phyloP scores from a whole-genome alignment of 2,797 vertebrate species.

The Myotis myotis region DNA sequence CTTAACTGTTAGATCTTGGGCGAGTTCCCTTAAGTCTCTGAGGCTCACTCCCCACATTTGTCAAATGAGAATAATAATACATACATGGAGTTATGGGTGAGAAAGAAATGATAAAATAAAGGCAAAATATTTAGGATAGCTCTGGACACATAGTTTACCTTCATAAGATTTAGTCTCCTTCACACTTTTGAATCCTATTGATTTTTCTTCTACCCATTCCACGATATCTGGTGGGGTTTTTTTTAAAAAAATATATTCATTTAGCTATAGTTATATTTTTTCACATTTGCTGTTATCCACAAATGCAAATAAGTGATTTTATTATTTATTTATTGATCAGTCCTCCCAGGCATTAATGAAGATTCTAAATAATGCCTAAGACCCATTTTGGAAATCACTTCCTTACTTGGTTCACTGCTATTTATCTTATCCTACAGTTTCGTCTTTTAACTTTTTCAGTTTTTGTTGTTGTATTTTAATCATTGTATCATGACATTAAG shows the following conservation, averaged over 20 bases:
- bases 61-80: neutral
- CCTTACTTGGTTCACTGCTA: neutral
- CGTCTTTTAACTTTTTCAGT: neutral
- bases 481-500: neutral
- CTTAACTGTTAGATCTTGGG: neutral
- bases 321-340: neutral
- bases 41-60: neutral
- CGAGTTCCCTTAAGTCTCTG: neutral
- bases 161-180: neutral
- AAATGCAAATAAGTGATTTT: neutral
- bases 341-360: neutral
- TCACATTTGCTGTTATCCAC: neutral
- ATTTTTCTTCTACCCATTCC: neutral
- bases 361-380: neutral
- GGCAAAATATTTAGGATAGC: neutral
- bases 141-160: neutral
- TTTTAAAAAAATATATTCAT: neutral
- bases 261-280: neutral
- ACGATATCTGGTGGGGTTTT: neutral
- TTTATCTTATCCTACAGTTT: slow-evolving; percentile 25
- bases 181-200: neutral
- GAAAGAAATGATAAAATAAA: neutral
- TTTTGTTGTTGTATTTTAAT: slow-evolving; percentile 16
- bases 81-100: neutral
- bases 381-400: neutral